These are phyloP conservation scores for Melanerpes aurifrons DNA, from an alignment of 2,113 vertebrate species.

Conservation along the genomic window DNA sequence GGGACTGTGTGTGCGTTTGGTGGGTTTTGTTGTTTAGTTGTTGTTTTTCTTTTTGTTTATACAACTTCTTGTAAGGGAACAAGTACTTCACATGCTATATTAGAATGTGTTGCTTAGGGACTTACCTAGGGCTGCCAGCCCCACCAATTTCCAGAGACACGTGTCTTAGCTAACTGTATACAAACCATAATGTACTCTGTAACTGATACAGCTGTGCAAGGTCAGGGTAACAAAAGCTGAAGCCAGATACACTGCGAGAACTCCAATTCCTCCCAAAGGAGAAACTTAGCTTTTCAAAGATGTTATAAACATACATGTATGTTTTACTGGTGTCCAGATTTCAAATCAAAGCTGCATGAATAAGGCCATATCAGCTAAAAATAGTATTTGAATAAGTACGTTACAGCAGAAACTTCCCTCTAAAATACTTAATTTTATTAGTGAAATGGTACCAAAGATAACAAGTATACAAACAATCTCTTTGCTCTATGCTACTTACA, in stretches of 20 bases:
- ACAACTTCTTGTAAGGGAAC: background rate
- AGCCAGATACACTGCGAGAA: background rate
- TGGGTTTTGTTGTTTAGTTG: background rate
- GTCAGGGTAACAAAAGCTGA: background rate
- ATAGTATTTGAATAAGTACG: constrained; percentile 57
- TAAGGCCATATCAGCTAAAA: constrained; percentile 43
- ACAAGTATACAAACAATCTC: constrained; percentile 74
- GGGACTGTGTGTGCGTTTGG: background rate
- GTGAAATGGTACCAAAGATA: constrained; percentile 82
- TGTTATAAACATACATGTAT: background rate
- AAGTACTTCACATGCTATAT: background rate
- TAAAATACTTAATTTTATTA: constrained; percentile 83
- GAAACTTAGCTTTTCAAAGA: background rate
- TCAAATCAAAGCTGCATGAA: background rate
- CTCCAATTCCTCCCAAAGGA: background rate
- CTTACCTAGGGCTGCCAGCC: background rate
- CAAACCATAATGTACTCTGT: background rate
- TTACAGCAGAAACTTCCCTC: constrained; percentile 74
- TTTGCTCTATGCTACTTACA: constrained; percentile 81
- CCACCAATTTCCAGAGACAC: background rate
- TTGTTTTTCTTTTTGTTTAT: background rate
- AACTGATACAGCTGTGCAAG: background rate
- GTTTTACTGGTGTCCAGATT: background rate
- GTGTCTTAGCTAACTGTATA: background rate
- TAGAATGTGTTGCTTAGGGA: background rate